A percentile compares a stretch with the other conserved stretches of the same genome.
phyloP scores from a whole-genome alignment of 2,888 invertebrate species.

The Scaptomyza parva region DNA sequence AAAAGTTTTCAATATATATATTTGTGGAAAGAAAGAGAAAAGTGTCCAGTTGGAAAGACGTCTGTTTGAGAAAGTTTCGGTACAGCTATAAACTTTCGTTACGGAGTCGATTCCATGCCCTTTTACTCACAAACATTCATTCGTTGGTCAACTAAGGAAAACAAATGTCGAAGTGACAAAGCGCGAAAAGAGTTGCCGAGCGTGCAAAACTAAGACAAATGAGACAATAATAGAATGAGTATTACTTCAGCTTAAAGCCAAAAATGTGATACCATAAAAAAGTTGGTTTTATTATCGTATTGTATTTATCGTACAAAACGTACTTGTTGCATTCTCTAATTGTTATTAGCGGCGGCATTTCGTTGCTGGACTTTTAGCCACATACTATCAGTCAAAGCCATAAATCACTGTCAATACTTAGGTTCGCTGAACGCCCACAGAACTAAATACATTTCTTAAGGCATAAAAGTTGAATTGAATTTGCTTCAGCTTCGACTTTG shows the following conservation, averaged over 20 bases:
- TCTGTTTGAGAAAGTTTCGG: constrained; percentile 61
- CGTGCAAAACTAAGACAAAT: constrained; percentile 72
- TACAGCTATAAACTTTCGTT: constrained; percentile 71
- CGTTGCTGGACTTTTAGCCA: background rate
- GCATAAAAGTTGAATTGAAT: constrained; percentile 46
- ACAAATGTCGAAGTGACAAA: constrained; percentile 72
- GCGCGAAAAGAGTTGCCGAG: constrained; percentile 67
- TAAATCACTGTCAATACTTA: constrained; percentile 27
- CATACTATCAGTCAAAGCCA: constrained; percentile 10
- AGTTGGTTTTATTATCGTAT: constrained; percentile 34
- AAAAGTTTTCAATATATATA: constrained; percentile 56
- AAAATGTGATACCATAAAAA: constrained; percentile 29
- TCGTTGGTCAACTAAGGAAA: constrained; percentile 67
- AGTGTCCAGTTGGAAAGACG: constrained; percentile 49
- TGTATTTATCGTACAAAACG: constrained; percentile 7
- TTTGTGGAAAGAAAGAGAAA: constrained; percentile 24
- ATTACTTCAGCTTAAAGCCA: constrained; percentile 56
- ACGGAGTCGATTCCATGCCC: constrained; percentile 51
- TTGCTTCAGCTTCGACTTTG: constrained; percentile 23
- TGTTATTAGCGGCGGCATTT: constrained; percentile 13
- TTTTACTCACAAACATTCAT: constrained; percentile 11
- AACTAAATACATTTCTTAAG: background rate
- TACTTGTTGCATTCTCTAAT: constrained; percentile 43
- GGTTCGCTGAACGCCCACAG: background rate
- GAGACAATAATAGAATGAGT: constrained; percentile 67